These are phyloP conservation scores for Chondrilla cf. caribensis DNA, from an alignment of 37 sponge, comb jelly and placozoan species.

Conservation along the genomic window DNA sequence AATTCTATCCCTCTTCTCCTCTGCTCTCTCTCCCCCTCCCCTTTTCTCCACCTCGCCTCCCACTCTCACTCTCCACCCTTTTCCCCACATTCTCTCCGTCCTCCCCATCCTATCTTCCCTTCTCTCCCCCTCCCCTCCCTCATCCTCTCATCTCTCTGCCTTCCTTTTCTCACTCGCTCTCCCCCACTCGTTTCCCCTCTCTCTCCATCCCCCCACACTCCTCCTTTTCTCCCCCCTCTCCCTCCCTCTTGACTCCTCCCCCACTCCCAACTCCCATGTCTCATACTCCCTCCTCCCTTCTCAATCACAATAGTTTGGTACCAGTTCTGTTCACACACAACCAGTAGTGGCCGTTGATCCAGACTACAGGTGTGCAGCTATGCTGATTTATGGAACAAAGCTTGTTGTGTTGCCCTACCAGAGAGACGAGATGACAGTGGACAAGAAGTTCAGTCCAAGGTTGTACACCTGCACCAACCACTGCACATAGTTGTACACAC, in stretches of 20 bases:
- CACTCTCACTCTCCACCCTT: no score
- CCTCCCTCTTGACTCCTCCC: background rate
- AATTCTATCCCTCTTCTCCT: background rate
- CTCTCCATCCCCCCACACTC: background rate
- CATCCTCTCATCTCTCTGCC: no score
- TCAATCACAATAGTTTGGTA: no score
- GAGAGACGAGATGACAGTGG: conserved; percentile 32
- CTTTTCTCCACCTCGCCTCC: no score
- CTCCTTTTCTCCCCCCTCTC: no score
- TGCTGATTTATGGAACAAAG: conserved; percentile 81
- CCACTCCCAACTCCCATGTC: no score
- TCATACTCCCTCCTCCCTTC: no score
- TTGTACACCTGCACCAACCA: background rate
- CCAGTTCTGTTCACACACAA: no score
- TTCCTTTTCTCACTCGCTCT: background rate
- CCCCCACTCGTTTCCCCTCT: background rate
- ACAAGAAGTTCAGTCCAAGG: conserved; percentile 9
- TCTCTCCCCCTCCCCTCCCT: no score
- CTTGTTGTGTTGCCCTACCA: conserved; percentile 84
- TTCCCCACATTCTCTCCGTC: no score
- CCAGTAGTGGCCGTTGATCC: conserved; percentile 88
- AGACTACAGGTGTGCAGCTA: conserved; percentile 86
- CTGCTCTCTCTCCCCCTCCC: no score
- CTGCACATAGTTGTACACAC: background rate
- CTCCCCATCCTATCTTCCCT: no score